phyloP scores from a whole-genome alignment of 2,797 vertebrate species.

The Thaleichthys pacificus region DNA sequence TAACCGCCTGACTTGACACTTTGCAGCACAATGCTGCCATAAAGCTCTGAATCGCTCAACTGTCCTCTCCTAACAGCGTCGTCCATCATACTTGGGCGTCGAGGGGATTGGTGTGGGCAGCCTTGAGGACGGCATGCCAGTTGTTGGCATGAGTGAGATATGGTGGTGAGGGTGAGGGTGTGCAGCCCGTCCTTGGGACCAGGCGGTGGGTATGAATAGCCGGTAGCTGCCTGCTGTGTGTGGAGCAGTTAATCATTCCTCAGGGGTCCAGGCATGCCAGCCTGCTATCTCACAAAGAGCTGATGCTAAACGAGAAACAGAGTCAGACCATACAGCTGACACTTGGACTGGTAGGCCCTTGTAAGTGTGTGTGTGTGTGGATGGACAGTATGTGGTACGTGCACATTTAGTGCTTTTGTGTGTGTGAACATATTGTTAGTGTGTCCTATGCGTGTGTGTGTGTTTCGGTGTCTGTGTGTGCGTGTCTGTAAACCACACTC shows the following conservation, averaged over 20 bases:
- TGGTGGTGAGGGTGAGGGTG: conserved; percentile 6
- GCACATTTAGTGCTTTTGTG: conserved; percentile 37
- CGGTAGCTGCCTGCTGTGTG: conserved; percentile 22
- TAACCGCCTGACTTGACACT: conserved; percentile 51
- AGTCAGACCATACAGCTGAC: conserved; percentile 34
- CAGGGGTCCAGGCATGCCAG: conserved; percentile 16
- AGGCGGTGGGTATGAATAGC: conserved; percentile 51
- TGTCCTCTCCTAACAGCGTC: conserved; percentile 24
- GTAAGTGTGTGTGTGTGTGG: conserved; percentile 13
- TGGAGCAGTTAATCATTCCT: conserved; percentile 49
- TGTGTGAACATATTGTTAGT: conserved; percentile 16
- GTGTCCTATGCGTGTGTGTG: not conserved
- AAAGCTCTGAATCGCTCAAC: conserved; percentile 16
- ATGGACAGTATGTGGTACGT: not conserved
- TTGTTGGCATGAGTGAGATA: conserved; percentile 29
- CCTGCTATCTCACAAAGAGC: conserved; percentile 38
- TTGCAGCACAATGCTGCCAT: conserved; percentile 30
- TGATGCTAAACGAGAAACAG: conserved; percentile 35
- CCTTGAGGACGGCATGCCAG: conserved; percentile 26
- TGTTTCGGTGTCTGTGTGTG: conserved; percentile 2
- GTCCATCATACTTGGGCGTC: conserved; percentile 33
- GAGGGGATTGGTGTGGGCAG: conserved; percentile 26
- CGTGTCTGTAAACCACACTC: conserved; percentile 30
- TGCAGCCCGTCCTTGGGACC: conserved; percentile 37
- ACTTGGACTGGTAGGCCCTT: conserved; percentile 17